Conservation (phyloP, 2,113 vertebrate species). For the Haemorhous mexicanus region DNA sequence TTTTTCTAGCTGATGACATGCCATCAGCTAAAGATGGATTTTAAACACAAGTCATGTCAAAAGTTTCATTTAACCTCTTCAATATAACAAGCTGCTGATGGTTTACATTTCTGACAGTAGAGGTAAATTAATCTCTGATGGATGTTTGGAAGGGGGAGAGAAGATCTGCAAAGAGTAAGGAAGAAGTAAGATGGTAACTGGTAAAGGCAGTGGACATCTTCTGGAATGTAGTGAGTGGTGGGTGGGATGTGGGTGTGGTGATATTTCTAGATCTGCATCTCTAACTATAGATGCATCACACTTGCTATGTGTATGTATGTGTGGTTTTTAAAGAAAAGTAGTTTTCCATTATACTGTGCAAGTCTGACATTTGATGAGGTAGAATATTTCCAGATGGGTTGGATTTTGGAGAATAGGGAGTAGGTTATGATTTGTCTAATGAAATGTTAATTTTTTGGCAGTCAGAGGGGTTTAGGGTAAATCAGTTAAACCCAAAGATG, state of each 20-base stretch:
- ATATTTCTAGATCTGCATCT: slow-evolving; percentile 55
- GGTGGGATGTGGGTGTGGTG: slow-evolving; percentile 41
- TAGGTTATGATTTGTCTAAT: slow-evolving; percentile 65
- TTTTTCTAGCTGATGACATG: slow-evolving; percentile 70
- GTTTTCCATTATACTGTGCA: slow-evolving; percentile 30
- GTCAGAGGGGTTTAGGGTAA: slow-evolving; percentile 56
- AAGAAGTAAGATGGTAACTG: slow-evolving; percentile 19
- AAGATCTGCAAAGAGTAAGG: background rate
- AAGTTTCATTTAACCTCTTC: slow-evolving; percentile 72
- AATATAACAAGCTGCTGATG: slow-evolving; percentile 64
- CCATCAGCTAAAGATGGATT: slow-evolving; percentile 70
- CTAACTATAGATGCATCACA: slow-evolving; percentile 23
- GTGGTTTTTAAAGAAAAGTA: slow-evolving; percentile 45
- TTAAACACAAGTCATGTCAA: slow-evolving; percentile 70
- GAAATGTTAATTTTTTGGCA: slow-evolving; percentile 70
- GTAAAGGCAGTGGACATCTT: slow-evolving; percentile 55
- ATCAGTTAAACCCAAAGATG: slow-evolving; percentile 60
- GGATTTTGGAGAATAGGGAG: slow-evolving; percentile 49
- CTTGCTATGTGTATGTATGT: slow-evolving; percentile 5
- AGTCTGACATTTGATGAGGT: slow-evolving; percentile 60
- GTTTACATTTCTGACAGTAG: slow-evolving; percentile 64
- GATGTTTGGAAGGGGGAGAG: slow-evolving; percentile 43
- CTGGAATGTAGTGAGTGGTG: slow-evolving; percentile 3
- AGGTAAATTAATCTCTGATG: slow-evolving; percentile 67
- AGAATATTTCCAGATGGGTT: slow-evolving; percentile 69